Evolutionary conservation across 2,888 invertebrate species (phyloP).

Genomic region (Anoncus sp.): DNA sequence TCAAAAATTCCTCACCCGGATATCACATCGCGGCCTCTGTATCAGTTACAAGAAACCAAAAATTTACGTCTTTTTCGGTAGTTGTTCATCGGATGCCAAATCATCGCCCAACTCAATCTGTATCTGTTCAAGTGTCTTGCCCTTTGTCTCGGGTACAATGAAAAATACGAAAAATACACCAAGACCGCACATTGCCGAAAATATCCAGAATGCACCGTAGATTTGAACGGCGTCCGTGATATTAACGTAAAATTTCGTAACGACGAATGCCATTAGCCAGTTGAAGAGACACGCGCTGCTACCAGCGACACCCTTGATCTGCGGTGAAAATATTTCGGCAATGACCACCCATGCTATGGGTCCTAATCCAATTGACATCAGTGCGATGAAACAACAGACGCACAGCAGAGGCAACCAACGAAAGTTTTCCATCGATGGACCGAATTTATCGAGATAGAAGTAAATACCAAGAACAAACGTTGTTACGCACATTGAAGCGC

Average conservation of each 20-base stretch:
- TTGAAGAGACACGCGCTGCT: slow-evolving; percentile 93
- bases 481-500: slow-evolving; percentile 89
- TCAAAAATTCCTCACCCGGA: no score
- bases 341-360: slow-evolving; percentile 96
- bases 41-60: background rate
- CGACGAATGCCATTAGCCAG: slow-evolving; percentile 92
- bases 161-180: slow-evolving; percentile 89
- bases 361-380: slow-evolving; percentile 93
- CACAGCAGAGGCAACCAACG: slow-evolving; percentile 91
- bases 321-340: slow-evolving; percentile 92
- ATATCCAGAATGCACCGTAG: slow-evolving; percentile 90
- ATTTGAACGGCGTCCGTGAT: slow-evolving; percentile 85
- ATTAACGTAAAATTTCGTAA: slow-evolving; percentile 89
- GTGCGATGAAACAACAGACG: slow-evolving; percentile 90
- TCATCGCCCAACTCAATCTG: slow-evolving; percentile 79
- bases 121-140: slow-evolving; percentile 83
- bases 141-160: slow-evolving; percentile 86
- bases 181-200: slow-evolving; percentile 87
- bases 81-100: background rate
- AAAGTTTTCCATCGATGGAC: slow-evolving; percentile 84
- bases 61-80: slow-evolving; percentile 5
- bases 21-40: no score
- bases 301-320: slow-evolving; percentile 90
- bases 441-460: slow-evolving; percentile 83
- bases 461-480: slow-evolving; percentile 89